A percentile compares a stretch with the other conserved stretches of the same genome.
Evolutionary conservation across 2,113 vertebrate species (phyloP).

Genomic region (Chloroceryle aenea): DNA sequence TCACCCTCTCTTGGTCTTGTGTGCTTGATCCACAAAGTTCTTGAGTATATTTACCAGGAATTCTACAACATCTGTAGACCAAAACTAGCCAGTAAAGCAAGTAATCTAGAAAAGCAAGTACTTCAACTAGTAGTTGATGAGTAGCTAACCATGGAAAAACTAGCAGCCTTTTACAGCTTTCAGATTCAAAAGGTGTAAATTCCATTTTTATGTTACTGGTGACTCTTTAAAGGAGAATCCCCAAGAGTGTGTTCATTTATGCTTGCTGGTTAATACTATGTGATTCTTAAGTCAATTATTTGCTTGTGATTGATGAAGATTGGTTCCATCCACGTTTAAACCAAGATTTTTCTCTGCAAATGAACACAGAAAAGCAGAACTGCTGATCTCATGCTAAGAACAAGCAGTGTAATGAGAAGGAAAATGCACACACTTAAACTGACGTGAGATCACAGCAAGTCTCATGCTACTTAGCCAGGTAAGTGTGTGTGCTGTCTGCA

Average conservation of each 20-base stretch:
- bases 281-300: neutral
- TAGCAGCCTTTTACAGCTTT: slow-evolving; percentile 64
- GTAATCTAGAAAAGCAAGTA: slow-evolving; percentile 61
- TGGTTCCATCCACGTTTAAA: neutral
- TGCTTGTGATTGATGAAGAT: neutral
- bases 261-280: neutral
- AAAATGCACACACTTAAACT: neutral
- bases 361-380: neutral
- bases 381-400: neutral
- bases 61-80: slow-evolving; percentile 60
- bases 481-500: neutral
- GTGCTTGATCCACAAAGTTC: slow-evolving; percentile 55
- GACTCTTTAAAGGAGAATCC: neutral
- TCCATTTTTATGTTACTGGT: neutral
- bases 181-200: slow-evolving; percentile 74
- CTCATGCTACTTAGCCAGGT: neutral
- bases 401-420: neutral
- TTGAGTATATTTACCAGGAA: slow-evolving; percentile 68
- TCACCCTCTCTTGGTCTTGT: slow-evolving; percentile 75
- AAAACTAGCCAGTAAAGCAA: slow-evolving; percentile 20
- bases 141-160: slow-evolving; percentile 52
- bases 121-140: slow-evolving; percentile 66
- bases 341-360: neutral
- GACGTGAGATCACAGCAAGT: neutral
- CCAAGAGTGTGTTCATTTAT: neutral